Evolutionary conservation across 2,888 invertebrate genomes (phyloP).

Genomic region (Bembecia ichneumoniformis): DNA sequence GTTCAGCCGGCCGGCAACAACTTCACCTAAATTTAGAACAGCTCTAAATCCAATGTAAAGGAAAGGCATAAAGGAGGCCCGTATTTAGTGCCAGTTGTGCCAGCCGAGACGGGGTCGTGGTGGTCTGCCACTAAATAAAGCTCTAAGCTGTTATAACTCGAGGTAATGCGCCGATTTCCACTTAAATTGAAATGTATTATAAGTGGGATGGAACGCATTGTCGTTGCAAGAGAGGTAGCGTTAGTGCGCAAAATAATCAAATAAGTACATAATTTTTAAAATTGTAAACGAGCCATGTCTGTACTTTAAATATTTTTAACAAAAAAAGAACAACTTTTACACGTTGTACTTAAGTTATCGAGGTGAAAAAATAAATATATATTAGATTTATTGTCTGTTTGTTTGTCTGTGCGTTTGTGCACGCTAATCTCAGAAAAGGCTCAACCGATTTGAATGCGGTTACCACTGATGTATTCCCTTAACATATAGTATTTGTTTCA

Average conservation of each 20-base stretch:
- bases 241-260: background rate
- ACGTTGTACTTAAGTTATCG: no score
- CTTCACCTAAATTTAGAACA: background rate
- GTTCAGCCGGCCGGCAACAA: background rate
- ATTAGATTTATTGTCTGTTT: no score
- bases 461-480: no score
- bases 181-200: conserved; percentile 49
- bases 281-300: no score
- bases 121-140: conserved; percentile 5
- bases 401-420: no score
- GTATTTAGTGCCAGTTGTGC: background rate
- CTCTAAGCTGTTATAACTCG: conserved; percentile 7
- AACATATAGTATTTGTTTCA: no score
- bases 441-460: no score
- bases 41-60: background rate
- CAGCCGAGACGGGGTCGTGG: background rate
- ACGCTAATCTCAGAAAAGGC: no score
- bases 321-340: no score
- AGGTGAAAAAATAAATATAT: no score
- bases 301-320: no score
- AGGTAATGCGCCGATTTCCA: conserved; percentile 26
- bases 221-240: conserved; percentile 12
- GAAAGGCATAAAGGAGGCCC: background rate
- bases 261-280: no score
- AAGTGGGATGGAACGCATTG: conserved; percentile 34